phyloP scores from a whole-genome alignment of 2,113 vertebrate genomes.

The Pseudorhombus dupliciocellatus region DNA sequence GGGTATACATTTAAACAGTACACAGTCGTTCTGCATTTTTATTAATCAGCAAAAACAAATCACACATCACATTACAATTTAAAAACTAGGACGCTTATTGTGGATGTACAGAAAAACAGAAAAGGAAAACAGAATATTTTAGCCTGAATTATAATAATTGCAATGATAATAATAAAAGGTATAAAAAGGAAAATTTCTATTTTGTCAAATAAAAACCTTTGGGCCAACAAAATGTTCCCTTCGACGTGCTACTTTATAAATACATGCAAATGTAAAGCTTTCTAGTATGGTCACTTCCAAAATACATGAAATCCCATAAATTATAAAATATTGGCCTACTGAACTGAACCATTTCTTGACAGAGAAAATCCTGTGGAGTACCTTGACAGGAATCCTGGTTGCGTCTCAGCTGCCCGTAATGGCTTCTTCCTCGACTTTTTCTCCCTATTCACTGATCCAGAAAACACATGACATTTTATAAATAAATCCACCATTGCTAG shows the following conservation, averaged over 20 bases:
- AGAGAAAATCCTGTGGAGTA: constrained; percentile 53
- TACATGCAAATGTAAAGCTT: constrained; percentile 75
- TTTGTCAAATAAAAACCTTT: constrained; percentile 69
- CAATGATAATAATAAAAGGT: constrained; percentile 44
- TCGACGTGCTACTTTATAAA: constrained; percentile 74
- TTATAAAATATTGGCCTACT: constrained; percentile 68
- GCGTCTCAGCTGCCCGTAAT: constrained; percentile 25
- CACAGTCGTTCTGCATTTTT: constrained; percentile 73
- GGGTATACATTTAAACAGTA: constrained; percentile 54
- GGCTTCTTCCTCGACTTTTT: constrained; percentile 21
- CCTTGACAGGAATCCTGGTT: constrained; percentile 38
- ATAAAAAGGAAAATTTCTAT: constrained; percentile 72
- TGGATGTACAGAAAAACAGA: constrained; percentile 72
- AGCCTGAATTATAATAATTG: constrained; percentile 46
- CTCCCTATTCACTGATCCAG: constrained; percentile 31
- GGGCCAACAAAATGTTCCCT: constrained; percentile 66
- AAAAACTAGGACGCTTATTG: constrained; percentile 71
- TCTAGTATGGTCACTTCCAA: constrained; percentile 68
- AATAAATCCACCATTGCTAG: constrained; percentile 19
- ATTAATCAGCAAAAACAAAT: constrained; percentile 77
- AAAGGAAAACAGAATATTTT: constrained; percentile 55
- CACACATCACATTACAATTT: constrained; percentile 76
- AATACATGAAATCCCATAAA: constrained; percentile 66
- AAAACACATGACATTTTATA: constrained; percentile 14
- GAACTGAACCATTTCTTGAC: constrained; percentile 63